Percentiles rank a stretch among this genome's conserved stretches.
Conservation (phyloP, 2,888 invertebrate genomes). For the Pollenia griseotomentosa region DNA sequence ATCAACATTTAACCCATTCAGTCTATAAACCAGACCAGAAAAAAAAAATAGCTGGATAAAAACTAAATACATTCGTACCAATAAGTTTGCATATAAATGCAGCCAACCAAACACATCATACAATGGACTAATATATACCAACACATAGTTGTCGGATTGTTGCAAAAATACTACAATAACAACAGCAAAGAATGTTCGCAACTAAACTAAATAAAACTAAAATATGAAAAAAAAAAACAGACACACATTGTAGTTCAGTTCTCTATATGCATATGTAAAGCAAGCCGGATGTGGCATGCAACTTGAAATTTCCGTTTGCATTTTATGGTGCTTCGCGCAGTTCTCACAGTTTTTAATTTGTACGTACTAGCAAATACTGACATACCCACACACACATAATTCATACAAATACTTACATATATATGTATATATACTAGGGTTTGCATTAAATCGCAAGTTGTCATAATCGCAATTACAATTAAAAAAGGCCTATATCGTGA, state of each 20-base stretch:
- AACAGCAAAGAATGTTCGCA: constrained; percentile 13
- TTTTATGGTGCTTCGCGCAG: constrained; percentile 72
- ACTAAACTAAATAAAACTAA: constrained; percentile 21
- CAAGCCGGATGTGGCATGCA: constrained; percentile 73
- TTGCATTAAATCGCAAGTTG: too few relatives aligned
- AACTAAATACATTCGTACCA: not conserved
- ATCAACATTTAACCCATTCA: constrained; percentile 56
- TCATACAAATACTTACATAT: too few relatives aligned
- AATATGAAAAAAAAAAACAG: not conserved
- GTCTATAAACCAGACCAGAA: constrained; percentile 43
- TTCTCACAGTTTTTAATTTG: constrained; percentile 72
- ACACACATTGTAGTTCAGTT: too few relatives aligned
- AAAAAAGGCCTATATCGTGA: too few relatives aligned
- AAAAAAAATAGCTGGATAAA: not conserved
- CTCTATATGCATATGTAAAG: too few relatives aligned
- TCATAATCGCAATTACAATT: too few relatives aligned
- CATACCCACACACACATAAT: too few relatives aligned
- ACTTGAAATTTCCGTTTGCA: constrained; percentile 73
- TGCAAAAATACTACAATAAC: not conserved
- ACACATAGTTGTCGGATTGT: constrained; percentile 56
- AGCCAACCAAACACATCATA: constrained; percentile 55
- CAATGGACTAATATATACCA: constrained; percentile 55
- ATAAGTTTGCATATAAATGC: not conserved
- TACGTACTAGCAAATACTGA: constrained; percentile 6
- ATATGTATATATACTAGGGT: too few relatives aligned